Conservation (phyloP, 1,140 invertebrate species). For the Neodiprion virginianus region DNA sequence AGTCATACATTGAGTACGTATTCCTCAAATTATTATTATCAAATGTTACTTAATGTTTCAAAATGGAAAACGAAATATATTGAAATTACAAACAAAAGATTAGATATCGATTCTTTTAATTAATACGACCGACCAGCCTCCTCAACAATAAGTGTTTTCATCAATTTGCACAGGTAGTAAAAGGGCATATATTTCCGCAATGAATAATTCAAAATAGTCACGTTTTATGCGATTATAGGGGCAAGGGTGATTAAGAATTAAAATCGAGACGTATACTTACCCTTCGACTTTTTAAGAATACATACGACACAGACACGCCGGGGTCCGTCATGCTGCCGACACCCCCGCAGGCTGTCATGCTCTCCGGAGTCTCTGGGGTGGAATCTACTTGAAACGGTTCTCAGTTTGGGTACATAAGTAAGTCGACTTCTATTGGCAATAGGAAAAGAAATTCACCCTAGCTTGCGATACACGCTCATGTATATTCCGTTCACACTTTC, state of each 20-base stretch:
- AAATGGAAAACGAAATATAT: too few relatives aligned
- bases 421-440: constrained; percentile 5
- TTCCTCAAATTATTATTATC: too few relatives aligned
- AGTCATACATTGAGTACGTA: too few relatives aligned
- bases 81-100: too few relatives aligned
- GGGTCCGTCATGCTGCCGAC: background rate
- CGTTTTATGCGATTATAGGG: background rate
- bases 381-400: constrained; percentile 5
- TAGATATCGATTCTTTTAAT: too few relatives aligned
- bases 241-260: background rate
- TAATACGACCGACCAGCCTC: too few relatives aligned
- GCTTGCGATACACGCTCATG: background rate
- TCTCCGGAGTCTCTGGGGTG: background rate
- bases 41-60: too few relatives aligned
- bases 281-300: background rate
- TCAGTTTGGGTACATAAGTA: constrained; percentile 5
- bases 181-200: background rate
- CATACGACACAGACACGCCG: background rate
- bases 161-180: background rate
- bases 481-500: background rate
- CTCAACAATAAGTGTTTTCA: background rate
- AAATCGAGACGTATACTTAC: background rate
- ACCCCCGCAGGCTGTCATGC: background rate
- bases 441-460: background rate
- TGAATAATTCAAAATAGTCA: background rate